These are phyloP conservation scores for Brachyistius frenatus DNA, from an alignment of 2,113 vertebrate genomes.

Conservation along the genomic window DNA sequence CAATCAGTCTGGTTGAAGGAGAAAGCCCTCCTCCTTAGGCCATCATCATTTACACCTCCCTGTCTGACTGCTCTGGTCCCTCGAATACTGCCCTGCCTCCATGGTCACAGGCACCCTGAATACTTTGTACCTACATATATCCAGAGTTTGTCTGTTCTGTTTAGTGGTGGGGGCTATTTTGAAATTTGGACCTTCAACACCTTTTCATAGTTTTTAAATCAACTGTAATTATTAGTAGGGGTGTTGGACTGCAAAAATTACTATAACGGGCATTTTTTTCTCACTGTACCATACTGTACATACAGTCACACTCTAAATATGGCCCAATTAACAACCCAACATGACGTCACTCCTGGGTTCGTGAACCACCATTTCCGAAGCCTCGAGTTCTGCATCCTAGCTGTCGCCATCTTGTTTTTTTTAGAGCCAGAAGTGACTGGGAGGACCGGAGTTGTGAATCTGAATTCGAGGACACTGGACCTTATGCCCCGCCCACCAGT, in stretches of 20 bases:
- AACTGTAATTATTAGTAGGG: background rate
- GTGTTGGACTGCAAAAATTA: background rate
- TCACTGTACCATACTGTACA: background rate
- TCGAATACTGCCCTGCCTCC: slow-evolving; percentile 50
- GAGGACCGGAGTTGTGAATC: too few species aligned
- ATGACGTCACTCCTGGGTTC: too few species aligned
- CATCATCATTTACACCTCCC: slow-evolving; percentile 88
- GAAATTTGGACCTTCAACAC: background rate
- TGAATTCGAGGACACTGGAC: too few species aligned
- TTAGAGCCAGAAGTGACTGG: too few species aligned
- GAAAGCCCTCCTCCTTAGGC: slow-evolving; percentile 88
- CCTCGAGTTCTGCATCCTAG: too few species aligned
- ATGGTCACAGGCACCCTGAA: background rate
- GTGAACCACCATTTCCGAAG: too few species aligned
- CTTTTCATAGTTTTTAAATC: background rate
- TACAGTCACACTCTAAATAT: background rate
- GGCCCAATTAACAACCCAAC: background rate
- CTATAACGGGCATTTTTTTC: too few species aligned
- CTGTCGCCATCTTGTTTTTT: too few species aligned
- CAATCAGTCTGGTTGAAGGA: slow-evolving; percentile 94
- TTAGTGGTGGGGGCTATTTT: background rate
- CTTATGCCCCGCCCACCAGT: too few species aligned
- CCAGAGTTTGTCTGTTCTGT: background rate
- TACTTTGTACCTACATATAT: background rate
- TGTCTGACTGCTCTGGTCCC: slow-evolving; percentile 82